phyloP scores from a whole-genome alignment of 1,140 invertebrate genomes.

The Lethocerus indicus region DNA sequence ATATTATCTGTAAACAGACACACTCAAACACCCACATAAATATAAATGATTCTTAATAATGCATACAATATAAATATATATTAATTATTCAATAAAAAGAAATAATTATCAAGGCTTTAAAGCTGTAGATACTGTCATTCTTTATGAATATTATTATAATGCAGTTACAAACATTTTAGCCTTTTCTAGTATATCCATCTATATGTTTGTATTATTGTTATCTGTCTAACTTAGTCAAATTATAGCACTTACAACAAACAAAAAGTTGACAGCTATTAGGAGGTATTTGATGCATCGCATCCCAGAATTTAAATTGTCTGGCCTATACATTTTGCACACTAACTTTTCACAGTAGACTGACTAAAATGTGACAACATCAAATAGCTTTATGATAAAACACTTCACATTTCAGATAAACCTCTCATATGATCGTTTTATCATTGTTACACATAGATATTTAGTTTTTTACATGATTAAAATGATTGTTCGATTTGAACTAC shows the following conservation, averaged over 20 bases:
- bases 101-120: not conserved
- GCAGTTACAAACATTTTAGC: not conserved
- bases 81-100: not conserved
- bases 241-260: not conserved
- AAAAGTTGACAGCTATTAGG: not conserved
- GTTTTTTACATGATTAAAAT: too few species aligned
- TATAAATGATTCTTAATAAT: too few species aligned
- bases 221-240: not conserved
- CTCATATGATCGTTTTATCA: not conserved
- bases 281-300: conserved; percentile 1
- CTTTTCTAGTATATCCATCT: not conserved
- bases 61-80: too few species aligned
- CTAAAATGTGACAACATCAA: not conserved
- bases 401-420: not conserved
- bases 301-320: not conserved
- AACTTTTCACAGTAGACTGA: not conserved
- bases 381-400: not conserved
- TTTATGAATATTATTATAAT: not conserved
- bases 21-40: too few species aligned
- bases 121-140: not conserved
- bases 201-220: not conserved
- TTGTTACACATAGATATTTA: not conserved
- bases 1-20: too few species aligned
- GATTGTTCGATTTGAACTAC: too few species aligned
- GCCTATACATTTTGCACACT: not conserved